Evolutionary conservation across 2,888 invertebrate species (phyloP).

Genomic region (Eupeodes latifasciatus): DNA sequence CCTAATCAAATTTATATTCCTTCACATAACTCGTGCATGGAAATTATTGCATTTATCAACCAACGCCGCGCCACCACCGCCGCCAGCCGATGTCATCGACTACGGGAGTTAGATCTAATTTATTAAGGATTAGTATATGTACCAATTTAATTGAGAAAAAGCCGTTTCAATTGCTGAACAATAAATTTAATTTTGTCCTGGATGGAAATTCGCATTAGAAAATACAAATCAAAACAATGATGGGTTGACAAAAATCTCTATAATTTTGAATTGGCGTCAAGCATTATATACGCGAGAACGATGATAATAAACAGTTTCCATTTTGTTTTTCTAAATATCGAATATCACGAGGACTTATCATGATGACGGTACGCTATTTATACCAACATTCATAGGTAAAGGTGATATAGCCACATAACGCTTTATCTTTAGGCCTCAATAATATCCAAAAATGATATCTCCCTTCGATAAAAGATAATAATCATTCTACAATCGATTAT

Average conservation of each 20-base stretch:
- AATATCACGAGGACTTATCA: conserved; percentile 29
- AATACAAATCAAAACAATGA: not conserved
- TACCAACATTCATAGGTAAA: no score
- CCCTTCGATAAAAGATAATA: conserved; percentile 53
- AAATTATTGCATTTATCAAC: no score
- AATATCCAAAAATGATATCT: conserved; percentile 43
- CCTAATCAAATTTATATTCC: no score
- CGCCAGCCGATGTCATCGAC: not conserved
- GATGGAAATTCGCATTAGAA: not conserved
- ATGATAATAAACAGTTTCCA: not conserved
- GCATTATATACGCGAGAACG: not conserved
- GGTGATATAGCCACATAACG: not conserved
- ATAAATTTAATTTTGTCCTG: conserved; percentile 7
- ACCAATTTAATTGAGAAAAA: not conserved
- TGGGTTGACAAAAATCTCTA: not conserved
- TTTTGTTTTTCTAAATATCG: conserved; percentile 4
- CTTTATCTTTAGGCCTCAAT: conserved; percentile 7
- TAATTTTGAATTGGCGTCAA: conserved; percentile 9
- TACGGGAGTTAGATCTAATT: not conserved
- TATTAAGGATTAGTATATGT: not conserved
- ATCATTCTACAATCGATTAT: conserved; percentile 50
- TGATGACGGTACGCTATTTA: not conserved
- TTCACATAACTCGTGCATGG: no score
- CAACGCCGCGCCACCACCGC: no score
- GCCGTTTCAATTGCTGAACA: not conserved